Base-by-base conservation (phyloP, 2,797 vertebrate genomes). In the Scolopax rusticola region DNA sequence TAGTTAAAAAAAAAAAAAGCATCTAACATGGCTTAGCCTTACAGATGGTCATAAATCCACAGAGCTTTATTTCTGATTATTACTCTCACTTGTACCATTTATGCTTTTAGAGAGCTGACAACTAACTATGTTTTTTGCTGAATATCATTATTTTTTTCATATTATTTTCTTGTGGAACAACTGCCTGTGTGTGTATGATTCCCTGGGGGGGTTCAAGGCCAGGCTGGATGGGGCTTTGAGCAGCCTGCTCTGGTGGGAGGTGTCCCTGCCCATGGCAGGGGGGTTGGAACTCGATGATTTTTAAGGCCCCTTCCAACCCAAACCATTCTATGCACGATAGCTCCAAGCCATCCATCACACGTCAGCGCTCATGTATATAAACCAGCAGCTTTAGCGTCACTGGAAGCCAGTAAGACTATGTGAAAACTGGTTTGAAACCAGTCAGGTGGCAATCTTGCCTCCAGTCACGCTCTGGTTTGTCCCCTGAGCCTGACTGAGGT, bases 401-500 rank as follows among this genome's bases (percentile, higher is more conserved):
- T 33, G 70, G 61, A 80, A 84, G 57, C 77, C 18, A 20, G 65
- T 60, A 57, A 59, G 13, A 36, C 18, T 8, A 30, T 2, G 13
- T 56, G 38, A 53, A 59, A 92, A 90, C 64, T 2, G 1, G 69
- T 77, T 86, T 68, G 65, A 68, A 90, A 90, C 33, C 40, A 57
- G 69, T 84, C 41, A 12, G 14, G 32, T 67, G 18, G 14, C 2
- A 0, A 47, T 86, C 28, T 51, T 74, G 0, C 14, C 38, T 47
- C 5, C 3, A 2, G 27, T 79, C 6, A 21, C 0, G 0, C 27
- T 43, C 30, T 38, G 21, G 33, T 88, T 81, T 68, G 8, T 78
- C 12, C 51, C 12, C 12, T 78, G 70, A 48, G 21, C 38, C 24
- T 80, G 48, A 15, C 5, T 70, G 40, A 17, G 23, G 47, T 9